Evolutionary conservation across 1,140 invertebrate genomes (phyloP).

Genomic region (Apis dorsata): DNA sequence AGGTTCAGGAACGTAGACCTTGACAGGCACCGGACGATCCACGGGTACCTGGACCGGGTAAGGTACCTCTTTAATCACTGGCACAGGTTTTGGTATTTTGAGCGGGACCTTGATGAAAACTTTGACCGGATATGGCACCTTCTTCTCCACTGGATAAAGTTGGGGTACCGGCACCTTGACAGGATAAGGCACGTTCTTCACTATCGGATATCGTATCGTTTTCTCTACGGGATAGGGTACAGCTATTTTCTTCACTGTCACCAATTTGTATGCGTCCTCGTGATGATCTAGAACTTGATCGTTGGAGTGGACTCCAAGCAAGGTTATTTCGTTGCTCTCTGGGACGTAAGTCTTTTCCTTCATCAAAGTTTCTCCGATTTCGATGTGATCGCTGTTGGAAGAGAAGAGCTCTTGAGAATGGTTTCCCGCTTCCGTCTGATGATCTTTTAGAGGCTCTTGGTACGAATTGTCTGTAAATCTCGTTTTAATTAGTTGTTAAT

Average conservation of each 20-base stretch:
- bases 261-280: slow-evolving; percentile 79
- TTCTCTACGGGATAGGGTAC: slow-evolving; percentile 78
- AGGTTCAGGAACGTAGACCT: slow-evolving; percentile 84
- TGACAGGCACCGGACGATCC: slow-evolving; percentile 84
- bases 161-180: slow-evolving; percentile 84
- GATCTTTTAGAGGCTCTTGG: not conserved
- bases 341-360: not conserved
- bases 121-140: slow-evolving; percentile 74
- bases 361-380: too few species aligned
- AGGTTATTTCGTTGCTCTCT: not conserved
- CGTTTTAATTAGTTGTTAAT: slow-evolving; percentile 15
- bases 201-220: slow-evolving; percentile 73
- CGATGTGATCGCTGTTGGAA: too few species aligned
- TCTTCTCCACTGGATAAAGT: slow-evolving; percentile 78
- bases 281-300: slow-evolving; percentile 56
- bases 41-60: slow-evolving; percentile 76
- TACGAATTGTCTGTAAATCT: slow-evolving; percentile 21
- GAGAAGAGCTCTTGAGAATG: not conserved
- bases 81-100: slow-evolving; percentile 75
- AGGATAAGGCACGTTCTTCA: slow-evolving; percentile 75
- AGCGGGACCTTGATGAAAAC: slow-evolving; percentile 76
- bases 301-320: not conserved
- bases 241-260: slow-evolving; percentile 77
- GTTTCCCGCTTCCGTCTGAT: not conserved
- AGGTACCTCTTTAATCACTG: slow-evolving; percentile 74